Evolutionary conservation across 2,113 vertebrate genomes (phyloP), one percentile per base, ranked within the genome.

Genomic region (Peromyscus californicus): DNA sequence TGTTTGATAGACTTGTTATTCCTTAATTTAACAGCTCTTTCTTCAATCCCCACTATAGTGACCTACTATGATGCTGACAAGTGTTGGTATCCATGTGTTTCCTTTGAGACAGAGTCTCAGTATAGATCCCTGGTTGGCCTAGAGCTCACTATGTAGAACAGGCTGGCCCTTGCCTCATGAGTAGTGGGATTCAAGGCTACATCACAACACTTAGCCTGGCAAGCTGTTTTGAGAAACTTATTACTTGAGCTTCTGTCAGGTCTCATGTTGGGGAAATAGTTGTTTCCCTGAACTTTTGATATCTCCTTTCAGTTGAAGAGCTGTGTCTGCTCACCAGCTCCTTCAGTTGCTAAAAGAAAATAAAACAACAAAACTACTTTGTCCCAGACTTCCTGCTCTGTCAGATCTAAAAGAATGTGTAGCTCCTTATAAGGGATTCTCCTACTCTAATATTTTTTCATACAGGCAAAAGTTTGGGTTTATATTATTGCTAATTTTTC

Each of bases 221-320:
- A n/a, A 83, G 54, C 36, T 83, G 36, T 94, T 92, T 80, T 67
- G 70, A 91, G 65, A 90, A 89, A 76, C 69, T 36, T 89, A 26
- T 78, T 95, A 75, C 63, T 91, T 95, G n/a, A 92, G 51, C n/a
- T 93, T 59, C 22, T 97, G 83, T 74, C 36, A 45, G 24, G 8
- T 94, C 13, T 84, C 42, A n/a, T 72, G 12, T 84, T 16, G 72
- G 78, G 39, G 6, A 83, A 61, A 74, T 45, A 42, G 33, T 90
- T 94, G 63, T 72, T 86, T 82, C 80, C 59, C 11, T 91, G 45
- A 67, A 78, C 7, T 78, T 91, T 80, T 65, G 31, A 3, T 54
- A 3, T 39, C 54, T 94, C 19, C 57, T 96, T 87, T 88, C 29
- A 88, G 13, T 90, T 5, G 61, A 96, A n/a, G 80, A 75, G 22